phyloP scores from a whole-genome alignment of 1,140 invertebrate genomes.

The Papilio helenus region DNA sequence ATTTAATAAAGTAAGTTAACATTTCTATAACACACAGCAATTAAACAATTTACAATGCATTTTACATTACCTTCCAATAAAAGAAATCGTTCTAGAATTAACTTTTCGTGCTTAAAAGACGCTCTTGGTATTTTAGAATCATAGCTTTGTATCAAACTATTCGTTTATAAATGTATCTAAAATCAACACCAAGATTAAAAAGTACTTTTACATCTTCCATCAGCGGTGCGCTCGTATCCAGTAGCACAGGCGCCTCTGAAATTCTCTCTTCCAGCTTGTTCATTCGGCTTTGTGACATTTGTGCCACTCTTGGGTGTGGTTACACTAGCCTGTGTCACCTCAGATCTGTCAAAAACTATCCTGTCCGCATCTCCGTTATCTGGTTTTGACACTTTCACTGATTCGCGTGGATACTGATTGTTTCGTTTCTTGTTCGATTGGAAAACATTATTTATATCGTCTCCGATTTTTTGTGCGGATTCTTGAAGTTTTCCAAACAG shows the following conservation, averaged over 20 bases:
- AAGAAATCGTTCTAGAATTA: background rate
- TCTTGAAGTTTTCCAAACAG: constrained; percentile 46
- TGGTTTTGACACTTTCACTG: constrained; percentile 33
- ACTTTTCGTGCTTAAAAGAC: background rate
- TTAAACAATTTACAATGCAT: constrained; percentile 15
- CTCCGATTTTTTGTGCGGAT: constrained; percentile 41
- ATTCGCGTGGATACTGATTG: constrained; percentile 2
- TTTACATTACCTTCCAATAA: background rate
- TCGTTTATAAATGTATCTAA: constrained; percentile 22
- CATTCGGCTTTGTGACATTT: constrained; percentile 33
- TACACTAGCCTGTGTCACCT: constrained; percentile 36
- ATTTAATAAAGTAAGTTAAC: background rate
- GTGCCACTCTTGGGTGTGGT: constrained; percentile 28
- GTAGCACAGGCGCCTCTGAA: constrained; percentile 58
- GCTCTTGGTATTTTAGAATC: background rate
- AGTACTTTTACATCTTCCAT: constrained; percentile 65
- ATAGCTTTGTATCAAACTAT: constrained; percentile 4
- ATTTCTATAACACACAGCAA: background rate
- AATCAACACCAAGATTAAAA: constrained; percentile 14
- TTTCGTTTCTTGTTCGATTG: constrained; percentile 15
- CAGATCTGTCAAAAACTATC: constrained; percentile 30
- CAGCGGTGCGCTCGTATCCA: constrained; percentile 56
- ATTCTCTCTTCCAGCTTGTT: constrained; percentile 58
- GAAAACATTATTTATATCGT: constrained; percentile 42
- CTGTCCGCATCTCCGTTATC: background rate